Conservation (phyloP, 2,113 vertebrate species). For the Pholis gunnellus region DNA sequence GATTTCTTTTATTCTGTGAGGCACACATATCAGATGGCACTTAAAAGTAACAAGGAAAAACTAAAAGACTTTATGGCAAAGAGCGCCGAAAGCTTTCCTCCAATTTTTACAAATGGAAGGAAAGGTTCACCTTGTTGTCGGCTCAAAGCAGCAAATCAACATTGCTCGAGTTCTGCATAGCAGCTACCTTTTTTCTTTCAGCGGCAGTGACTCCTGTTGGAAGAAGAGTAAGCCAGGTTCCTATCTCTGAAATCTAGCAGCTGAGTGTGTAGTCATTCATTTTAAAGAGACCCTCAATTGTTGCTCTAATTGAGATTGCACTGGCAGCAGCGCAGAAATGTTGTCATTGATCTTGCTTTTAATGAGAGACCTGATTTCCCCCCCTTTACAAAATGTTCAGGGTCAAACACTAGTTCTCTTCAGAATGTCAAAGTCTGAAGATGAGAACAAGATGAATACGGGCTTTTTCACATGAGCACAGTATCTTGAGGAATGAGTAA, state of each 20-base stretch:
- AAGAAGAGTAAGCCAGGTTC: constrained; percentile 39
- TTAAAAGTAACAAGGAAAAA: constrained; percentile 21
- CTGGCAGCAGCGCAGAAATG: constrained; percentile 47
- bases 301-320: constrained; percentile 70
- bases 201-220: not conserved
- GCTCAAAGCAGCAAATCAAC: constrained; percentile 41
- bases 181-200: constrained; percentile 1
- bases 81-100: not conserved
- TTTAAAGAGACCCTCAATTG: constrained; percentile 68
- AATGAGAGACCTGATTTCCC: constrained; percentile 79
- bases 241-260: constrained; percentile 45
- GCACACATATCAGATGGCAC: constrained; percentile 15
- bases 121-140: constrained; percentile 37
- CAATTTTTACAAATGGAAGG: constrained; percentile 35
- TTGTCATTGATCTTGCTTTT: constrained; percentile 80
- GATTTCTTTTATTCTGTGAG: constrained; percentile 14
- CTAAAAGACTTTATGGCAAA: constrained; percentile 18
- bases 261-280: constrained; percentile 63
- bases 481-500: constrained; percentile 67
- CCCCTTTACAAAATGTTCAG: constrained; percentile 69
- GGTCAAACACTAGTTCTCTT: constrained; percentile 67
- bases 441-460: constrained; percentile 67
- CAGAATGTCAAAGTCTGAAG: constrained; percentile 62
- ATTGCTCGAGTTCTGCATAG: constrained; percentile 30
- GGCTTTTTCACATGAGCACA: constrained; percentile 58